Conservation (phyloP, 2,113 vertebrate genomes). For the Corythaixoides concolor region DNA sequence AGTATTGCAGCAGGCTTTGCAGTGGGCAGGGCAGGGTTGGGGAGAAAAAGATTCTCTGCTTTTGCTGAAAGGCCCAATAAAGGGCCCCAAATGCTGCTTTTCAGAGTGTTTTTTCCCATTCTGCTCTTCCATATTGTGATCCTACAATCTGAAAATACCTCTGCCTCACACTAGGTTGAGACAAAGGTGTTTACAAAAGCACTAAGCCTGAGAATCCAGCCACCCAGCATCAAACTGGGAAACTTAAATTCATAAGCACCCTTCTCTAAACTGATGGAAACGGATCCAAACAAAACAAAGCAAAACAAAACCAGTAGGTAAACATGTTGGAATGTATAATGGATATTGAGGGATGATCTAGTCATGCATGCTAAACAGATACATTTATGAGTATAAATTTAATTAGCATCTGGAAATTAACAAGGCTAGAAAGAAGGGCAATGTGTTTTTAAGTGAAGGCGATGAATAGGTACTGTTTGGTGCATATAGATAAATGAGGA, state of each 20-base stretch:
- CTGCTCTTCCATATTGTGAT: constrained; percentile 46
- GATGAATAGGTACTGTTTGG: constrained; percentile 71
- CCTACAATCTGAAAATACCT: constrained; percentile 54
- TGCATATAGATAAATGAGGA: constrained; percentile 74
- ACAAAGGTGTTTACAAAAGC: constrained; percentile 67
- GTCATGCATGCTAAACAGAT: constrained; percentile 75
- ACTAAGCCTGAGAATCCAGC: constrained; percentile 38
- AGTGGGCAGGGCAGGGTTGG: background rate
- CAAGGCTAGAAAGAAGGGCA: constrained; percentile 77
- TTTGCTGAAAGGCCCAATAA: background rate
- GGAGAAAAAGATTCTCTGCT: background rate
- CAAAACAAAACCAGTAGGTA: constrained; percentile 66
- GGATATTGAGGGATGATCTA: constrained; percentile 70
- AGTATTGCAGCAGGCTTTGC: background rate
- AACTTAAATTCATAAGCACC: constrained; percentile 55
- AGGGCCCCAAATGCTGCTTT: constrained; percentile 29
- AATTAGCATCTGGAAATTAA: constrained; percentile 80
- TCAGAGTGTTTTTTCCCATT: background rate
- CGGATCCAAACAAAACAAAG: constrained; percentile 64
- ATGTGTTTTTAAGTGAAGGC: constrained; percentile 77
- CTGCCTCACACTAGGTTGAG: constrained; percentile 26
- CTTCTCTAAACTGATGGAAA: constrained; percentile 62
- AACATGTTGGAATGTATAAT: constrained; percentile 68
- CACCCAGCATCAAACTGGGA: constrained; percentile 51
- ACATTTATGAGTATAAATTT: constrained; percentile 78